Evolutionary conservation across 1,140 invertebrate genomes (phyloP).

Genomic region (Drosophila bocqueti): DNA sequence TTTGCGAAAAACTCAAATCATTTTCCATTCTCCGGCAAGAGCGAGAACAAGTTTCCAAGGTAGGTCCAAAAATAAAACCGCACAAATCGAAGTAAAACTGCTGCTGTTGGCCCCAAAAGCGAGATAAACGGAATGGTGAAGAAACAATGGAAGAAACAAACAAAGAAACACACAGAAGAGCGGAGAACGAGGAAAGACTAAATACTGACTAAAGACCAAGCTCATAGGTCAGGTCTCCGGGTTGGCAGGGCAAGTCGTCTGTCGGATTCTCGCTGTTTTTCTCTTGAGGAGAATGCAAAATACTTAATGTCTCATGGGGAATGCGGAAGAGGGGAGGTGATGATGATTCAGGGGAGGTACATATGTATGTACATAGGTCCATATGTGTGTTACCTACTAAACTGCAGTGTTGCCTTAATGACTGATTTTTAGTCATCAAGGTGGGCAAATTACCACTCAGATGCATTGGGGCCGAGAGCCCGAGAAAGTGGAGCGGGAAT

Average conservation of each 20-base stretch:
- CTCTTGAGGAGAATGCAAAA: slow-evolving; percentile 6
- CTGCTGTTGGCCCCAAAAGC: slow-evolving; percentile 21
- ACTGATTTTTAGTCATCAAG: slow-evolving; percentile 40
- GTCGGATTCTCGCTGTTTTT: slow-evolving; percentile 28
- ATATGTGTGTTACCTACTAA: slow-evolving; percentile 45
- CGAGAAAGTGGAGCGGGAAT: slow-evolving; percentile 35
- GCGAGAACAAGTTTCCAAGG: slow-evolving; percentile 45
- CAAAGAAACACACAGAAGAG: slow-evolving; percentile 31
- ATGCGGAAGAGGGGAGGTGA: slow-evolving; percentile 2
- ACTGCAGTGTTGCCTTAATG: slow-evolving; percentile 45
- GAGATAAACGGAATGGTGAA: slow-evolving; percentile 31
- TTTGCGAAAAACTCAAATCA: slow-evolving; percentile 13
- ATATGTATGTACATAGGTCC: neutral
- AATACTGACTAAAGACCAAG: slow-evolving; percentile 29
- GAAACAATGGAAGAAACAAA: slow-evolving; percentile 39
- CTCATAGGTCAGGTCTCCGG: slow-evolving; percentile 76
- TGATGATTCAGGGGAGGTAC: neutral
- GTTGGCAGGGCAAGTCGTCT: slow-evolving; percentile 63
- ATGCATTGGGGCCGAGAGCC: slow-evolving; percentile 19
- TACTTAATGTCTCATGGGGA: neutral
- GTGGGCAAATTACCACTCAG: slow-evolving; percentile 24
- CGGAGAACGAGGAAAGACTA: slow-evolving; percentile 21
- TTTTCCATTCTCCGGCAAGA: slow-evolving; percentile 40
- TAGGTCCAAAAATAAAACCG: slow-evolving; percentile 40
- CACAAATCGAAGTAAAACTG: slow-evolving; percentile 42